Percentiles rank a stretch among this genome's conserved stretches.
Evolutionary conservation across 1,140 invertebrate genomes (phyloP).

Genomic region (Listronotus oregonensis): DNA sequence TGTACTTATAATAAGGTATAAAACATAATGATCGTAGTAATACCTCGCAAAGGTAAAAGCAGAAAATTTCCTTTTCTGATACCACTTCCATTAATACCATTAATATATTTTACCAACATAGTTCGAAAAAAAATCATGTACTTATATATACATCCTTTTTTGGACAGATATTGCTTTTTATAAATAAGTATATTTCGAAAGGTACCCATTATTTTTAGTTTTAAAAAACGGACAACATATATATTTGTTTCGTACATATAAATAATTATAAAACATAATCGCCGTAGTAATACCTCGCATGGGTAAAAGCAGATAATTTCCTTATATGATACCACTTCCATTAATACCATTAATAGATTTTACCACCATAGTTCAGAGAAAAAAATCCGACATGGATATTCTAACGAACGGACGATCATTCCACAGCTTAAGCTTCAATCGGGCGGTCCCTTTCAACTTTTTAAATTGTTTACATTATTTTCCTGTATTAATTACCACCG

Average conservation of each 20-base stretch:
- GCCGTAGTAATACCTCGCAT: no score
- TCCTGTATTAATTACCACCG: constrained; percentile 6
- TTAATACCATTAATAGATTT: background rate
- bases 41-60: no score
- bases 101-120: background rate
- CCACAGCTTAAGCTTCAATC: constrained; percentile 5
- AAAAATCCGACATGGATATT: constrained; percentile 10
- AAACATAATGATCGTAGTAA: no score
- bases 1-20: no score
- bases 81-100: background rate
- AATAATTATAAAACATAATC: no score
- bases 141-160: no score
- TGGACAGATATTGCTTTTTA: no score
- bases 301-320: no score
- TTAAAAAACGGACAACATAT: no score
- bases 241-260: no score
- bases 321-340: background rate
- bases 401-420: background rate
- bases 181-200: no score
- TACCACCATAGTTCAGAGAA: background rate
- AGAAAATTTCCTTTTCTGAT: background rate
- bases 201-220: no score
- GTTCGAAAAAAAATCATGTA: background rate
- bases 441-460: constrained; percentile 10
- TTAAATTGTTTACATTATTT: constrained; percentile 13